phyloP scores from a whole-genome alignment of 1,140 invertebrate species.

The Gonatopus flavifemur region DNA sequence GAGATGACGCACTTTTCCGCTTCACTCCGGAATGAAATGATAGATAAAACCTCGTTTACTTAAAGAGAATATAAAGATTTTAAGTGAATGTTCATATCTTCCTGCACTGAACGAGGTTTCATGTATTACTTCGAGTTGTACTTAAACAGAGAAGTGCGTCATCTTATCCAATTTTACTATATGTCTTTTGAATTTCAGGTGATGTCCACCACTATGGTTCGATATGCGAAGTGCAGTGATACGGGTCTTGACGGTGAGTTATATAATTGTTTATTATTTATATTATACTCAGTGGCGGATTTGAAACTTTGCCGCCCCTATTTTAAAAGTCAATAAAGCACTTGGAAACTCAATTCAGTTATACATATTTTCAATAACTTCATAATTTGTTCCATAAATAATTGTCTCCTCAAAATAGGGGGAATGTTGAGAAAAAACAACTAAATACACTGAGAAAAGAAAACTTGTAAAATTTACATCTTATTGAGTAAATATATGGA shows the following conservation, averaged over 20 bases:
- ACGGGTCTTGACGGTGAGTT: constrained; percentile 41
- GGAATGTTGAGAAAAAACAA: too few species aligned
- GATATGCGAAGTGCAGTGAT: constrained; percentile 29
- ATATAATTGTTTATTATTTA: neutral
- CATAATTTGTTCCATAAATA: too few species aligned
- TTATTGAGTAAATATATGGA: too few species aligned
- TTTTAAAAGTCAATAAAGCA: neutral
- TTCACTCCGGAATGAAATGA: too few species aligned
- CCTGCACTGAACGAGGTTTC: neutral
- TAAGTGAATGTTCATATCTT: neutral
- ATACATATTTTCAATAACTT: neutral
- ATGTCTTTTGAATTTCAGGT: constrained; percentile 16
- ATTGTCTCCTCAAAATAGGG: too few species aligned
- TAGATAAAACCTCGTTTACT: too few species aligned
- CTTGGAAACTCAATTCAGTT: neutral
- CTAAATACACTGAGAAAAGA: too few species aligned
- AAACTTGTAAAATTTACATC: too few species aligned
- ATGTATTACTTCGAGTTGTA: neutral
- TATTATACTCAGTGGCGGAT: neutral
- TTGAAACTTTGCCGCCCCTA: neutral
- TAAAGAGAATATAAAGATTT: neutral
- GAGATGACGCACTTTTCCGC: too few species aligned
- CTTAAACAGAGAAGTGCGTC: neutral
- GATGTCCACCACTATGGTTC: constrained; percentile 2
- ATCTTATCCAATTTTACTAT: neutral